Percentiles rank a stretch among this genome's conserved stretches.
Conservation (phyloP, 2,797 vertebrate species). For the Margarornis squamiger region DNA sequence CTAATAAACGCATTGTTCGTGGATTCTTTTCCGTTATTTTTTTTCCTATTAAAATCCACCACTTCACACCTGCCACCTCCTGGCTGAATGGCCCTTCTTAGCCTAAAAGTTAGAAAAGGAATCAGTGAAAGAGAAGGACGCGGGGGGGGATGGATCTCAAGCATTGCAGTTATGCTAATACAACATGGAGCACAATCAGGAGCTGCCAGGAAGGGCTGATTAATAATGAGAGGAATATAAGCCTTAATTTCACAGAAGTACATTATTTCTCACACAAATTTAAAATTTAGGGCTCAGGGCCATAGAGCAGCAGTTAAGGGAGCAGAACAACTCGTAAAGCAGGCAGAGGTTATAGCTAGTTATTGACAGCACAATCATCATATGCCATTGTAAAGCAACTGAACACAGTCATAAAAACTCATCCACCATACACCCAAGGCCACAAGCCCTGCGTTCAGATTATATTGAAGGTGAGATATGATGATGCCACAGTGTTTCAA, state of each 20-base stretch:
- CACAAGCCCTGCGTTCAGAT: background rate
- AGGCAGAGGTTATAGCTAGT: conserved; percentile 26
- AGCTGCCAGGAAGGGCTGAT: conserved; percentile 36
- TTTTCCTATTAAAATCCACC: background rate
- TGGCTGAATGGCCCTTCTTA: conserved; percentile 25
- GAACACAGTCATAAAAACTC: conserved; percentile 20
- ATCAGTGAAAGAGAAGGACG: background rate
- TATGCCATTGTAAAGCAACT: conserved; percentile 20
- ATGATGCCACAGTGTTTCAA: conserved; percentile 10
- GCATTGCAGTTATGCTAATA: conserved; percentile 14
- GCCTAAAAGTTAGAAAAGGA: conserved; percentile 13
- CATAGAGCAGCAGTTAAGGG: conserved; percentile 23
- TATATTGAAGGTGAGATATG: conserved; percentile 24
- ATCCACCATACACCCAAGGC: background rate
- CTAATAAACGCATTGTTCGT: background rate
- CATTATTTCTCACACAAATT: conserved; percentile 33
- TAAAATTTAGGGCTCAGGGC: conserved; percentile 20
- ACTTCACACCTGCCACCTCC: conserved; percentile 29
- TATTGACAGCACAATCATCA: conserved; percentile 53
- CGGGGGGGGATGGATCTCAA: background rate
- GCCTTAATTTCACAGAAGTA: conserved; percentile 21
- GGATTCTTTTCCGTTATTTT: background rate
- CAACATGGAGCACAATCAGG: conserved; percentile 22
- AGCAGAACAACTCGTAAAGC: background rate
- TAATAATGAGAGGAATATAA: conserved; percentile 31